Evolutionary conservation across 2,888 invertebrate genomes (phyloP), one percentile per base, ranked within the genome.

Genomic region (Ormyrus pomaceus): DNA sequence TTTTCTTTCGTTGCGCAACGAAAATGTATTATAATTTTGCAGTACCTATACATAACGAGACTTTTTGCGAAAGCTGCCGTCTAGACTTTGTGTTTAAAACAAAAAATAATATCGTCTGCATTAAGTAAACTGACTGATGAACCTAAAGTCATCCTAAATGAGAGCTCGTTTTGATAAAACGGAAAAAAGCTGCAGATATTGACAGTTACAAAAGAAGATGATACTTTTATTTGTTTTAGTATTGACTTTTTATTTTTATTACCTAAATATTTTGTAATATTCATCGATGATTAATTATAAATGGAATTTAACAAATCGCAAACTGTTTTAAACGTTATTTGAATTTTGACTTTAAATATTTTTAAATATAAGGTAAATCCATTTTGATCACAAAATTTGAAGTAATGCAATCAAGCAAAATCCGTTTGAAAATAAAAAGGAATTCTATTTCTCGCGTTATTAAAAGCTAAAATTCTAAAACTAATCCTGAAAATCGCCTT

Each of bases 1-100:
- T 51, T 64, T 74, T 66, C 51, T 50, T 45, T 74, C 19, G 0
- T 74, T 74, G 66, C 66, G 45, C 58, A 74, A 74, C 69, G 46
- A 51, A 19, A 58, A 6, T 10, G 10, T n/a, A n/a, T 56, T 11
- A 48, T 46, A 45, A 48, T 45, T 61, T 61, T 34, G 5, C 19
- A 59, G 13, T 19, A 19, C 19, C 9, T 56, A 56, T 10, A 10
- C 19, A 8, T 2, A 19, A 13, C 10, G 59, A 19, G 51, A 50
- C 48, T 13, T 59, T 19, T 19, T 19, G 19, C 1, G 19, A 19
- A 19, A 19, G 19, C 19, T 19, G 19, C 19, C 19, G 19, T 19
- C 19, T 19, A 19, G 19, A 19, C 19, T 19, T 19, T 19, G 19
- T 19, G 0, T 19, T 19, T 19, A 19, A 19, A 19, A 19, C 19